Conservation (phyloP, 2,797 vertebrate species). For the Limosa lapponica region DNA sequence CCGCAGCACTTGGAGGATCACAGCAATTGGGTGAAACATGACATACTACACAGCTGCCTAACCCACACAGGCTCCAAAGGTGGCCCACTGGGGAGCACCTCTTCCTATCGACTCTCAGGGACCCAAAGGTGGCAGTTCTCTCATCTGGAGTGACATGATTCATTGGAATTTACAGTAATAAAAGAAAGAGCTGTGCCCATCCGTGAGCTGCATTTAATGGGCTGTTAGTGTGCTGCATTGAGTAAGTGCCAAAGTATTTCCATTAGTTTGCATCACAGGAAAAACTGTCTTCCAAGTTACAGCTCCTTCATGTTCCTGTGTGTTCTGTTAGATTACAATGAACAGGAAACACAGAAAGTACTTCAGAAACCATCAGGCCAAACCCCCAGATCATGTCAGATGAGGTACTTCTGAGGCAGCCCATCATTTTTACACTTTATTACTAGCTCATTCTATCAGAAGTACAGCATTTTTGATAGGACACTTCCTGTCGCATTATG, state of each 20-base stretch:
- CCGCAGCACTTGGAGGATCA: accelerated
- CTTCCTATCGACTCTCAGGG: accelerated
- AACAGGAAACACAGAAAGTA: neutral
- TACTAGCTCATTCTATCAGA: neutral
- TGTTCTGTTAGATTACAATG: neutral
- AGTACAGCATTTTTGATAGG: neutral
- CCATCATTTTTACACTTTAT: neutral
- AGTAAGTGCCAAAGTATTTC: neutral
- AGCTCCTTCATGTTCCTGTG: neutral
- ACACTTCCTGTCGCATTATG: accelerated
- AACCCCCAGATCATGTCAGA: neutral
- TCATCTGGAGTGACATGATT: too few species aligned
- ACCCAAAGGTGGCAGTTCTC: neutral
- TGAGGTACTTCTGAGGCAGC: neutral
- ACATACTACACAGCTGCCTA: accelerated
- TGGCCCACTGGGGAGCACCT: accelerated
- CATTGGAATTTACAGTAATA: neutral
- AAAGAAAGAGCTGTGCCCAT: accelerated
- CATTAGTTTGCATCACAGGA: neutral
- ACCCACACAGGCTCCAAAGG: neutral
- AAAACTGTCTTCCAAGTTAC: neutral
- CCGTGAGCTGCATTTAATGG: neutral
- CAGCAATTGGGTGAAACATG: accelerated
- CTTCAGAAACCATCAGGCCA: neutral
- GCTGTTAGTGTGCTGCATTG: neutral